These are phyloP conservation scores for Boloria selene DNA, from an alignment of 2,888 invertebrate species.

Conservation along the genomic window DNA sequence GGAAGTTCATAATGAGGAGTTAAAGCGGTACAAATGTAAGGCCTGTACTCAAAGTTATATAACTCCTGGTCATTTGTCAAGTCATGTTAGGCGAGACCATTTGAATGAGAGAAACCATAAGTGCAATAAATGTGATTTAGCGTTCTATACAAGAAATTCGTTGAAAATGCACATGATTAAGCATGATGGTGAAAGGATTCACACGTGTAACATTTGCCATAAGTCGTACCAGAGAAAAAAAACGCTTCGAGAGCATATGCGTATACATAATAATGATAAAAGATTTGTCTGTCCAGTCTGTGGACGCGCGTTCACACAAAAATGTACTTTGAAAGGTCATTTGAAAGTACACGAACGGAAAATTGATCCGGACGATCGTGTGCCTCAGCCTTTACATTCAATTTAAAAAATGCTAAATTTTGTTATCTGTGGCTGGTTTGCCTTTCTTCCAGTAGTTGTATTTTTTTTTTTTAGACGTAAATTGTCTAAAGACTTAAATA, in stretches of 20 bases:
- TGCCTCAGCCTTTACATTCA: conserved; percentile 39
- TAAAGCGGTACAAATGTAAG: conserved; percentile 75
- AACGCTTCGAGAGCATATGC: conserved; percentile 68
- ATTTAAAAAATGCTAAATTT: conserved; percentile 1
- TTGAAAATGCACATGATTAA: conserved; percentile 82
- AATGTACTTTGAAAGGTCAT: conserved; percentile 74
- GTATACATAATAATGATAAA: conserved; percentile 76
- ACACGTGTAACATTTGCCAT: conserved; percentile 74
- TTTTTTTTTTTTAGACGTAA: no score
- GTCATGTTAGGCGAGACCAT: conserved; percentile 72
- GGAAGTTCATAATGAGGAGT: conserved; percentile 71
- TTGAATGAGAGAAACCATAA: conserved; percentile 74
- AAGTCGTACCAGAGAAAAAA: conserved; percentile 77
- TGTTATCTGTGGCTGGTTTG: no score
- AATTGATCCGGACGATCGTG: conserved; percentile 56
- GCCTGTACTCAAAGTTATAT: conserved; percentile 75
- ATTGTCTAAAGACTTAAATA: no score
- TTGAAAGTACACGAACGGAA: conserved; percentile 71
- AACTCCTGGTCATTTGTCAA: conserved; percentile 72
- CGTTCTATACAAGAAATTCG: conserved; percentile 80
- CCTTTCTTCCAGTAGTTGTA: no score
- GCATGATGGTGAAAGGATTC: conserved; percentile 79
- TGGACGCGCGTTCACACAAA: conserved; percentile 74
- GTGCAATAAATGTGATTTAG: conserved; percentile 77
- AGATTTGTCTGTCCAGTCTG: conserved; percentile 72